Conservation (phyloP, 2,113 vertebrate genomes). For the Tachuris rubrigastra region DNA sequence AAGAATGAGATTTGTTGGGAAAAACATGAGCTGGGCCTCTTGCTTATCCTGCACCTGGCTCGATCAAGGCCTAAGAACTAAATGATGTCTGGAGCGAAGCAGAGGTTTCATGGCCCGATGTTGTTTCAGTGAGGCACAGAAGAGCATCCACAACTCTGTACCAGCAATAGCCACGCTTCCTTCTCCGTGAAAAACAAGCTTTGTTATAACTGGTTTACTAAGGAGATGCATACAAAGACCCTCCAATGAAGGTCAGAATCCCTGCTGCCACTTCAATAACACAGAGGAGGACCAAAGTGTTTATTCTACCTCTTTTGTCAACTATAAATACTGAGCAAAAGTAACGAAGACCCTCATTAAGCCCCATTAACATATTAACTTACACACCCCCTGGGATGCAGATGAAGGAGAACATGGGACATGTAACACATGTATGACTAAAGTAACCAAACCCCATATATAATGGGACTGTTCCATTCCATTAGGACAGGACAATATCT, state of each 20-base stretch:
- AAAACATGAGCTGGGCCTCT: neutral
- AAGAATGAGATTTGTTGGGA: neutral
- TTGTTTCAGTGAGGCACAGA: neutral
- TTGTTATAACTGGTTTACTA: neutral
- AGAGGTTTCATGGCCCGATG: accelerated
- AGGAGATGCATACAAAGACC: neutral
- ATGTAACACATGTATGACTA: neutral
- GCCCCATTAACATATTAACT: neutral
- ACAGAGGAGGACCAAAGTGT: neutral
- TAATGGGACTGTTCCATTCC: neutral
- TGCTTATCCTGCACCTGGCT: neutral
- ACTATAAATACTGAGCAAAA: neutral
- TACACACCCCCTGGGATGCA: neutral
- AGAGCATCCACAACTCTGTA: neutral
- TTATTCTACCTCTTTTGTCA: neutral
- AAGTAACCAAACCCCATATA: neutral
- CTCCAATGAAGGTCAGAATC: neutral
- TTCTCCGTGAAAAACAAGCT: neutral
- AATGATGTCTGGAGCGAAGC: neutral
- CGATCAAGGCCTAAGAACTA: neutral
- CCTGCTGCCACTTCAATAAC: neutral
- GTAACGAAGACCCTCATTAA: accelerated
- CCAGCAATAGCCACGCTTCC: neutral
- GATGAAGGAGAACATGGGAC: neutral
- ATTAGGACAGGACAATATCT: neutral